Evolutionary conservation across 2,797 vertebrate genomes (phyloP).

Genomic region (Bradypus variegatus): DNA sequence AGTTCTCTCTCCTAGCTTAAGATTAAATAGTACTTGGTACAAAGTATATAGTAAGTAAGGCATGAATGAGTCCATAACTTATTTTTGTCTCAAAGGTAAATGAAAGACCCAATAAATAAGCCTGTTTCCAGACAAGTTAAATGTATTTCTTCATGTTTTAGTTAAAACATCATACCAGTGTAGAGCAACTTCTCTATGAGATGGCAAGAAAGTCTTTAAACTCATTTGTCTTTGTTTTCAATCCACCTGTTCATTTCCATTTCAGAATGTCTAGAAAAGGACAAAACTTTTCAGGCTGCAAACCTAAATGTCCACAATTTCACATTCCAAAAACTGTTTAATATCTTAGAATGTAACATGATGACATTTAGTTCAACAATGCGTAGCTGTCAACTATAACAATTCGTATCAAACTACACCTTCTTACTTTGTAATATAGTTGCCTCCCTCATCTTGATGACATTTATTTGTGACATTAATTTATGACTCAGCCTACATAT

Average conservation of each 20-base stretch:
- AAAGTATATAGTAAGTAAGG: conserved; percentile 42
- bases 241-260: conserved; percentile 58
- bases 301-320: conserved; percentile 47
- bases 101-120: conserved; percentile 51
- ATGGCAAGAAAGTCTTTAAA: conserved; percentile 55
- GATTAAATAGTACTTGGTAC: conserved; percentile 56
- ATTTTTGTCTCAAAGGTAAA: conserved; percentile 50
- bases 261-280: conserved; percentile 56
- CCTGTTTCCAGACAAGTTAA: conserved; percentile 57
- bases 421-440: conserved; percentile 53
- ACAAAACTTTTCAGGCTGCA: conserved; percentile 44
- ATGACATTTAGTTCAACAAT: conserved; percentile 54
- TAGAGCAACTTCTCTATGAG: conserved; percentile 48
- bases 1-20: conserved; percentile 41
- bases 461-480: conserved; percentile 68
- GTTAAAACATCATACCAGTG: conserved; percentile 48
- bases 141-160: conserved; percentile 54
- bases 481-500: conserved; percentile 66
- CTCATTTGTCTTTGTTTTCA: conserved; percentile 56
- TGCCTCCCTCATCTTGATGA: conserved; percentile 53
- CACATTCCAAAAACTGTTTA: conserved; percentile 43
- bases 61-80: conserved; percentile 23
- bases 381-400: conserved; percentile 51
- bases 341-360: conserved; percentile 41
- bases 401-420: conserved; percentile 53